phyloP scores from a whole-genome alignment of 2,888 invertebrate genomes.

The Pediacus dermestoides region DNA sequence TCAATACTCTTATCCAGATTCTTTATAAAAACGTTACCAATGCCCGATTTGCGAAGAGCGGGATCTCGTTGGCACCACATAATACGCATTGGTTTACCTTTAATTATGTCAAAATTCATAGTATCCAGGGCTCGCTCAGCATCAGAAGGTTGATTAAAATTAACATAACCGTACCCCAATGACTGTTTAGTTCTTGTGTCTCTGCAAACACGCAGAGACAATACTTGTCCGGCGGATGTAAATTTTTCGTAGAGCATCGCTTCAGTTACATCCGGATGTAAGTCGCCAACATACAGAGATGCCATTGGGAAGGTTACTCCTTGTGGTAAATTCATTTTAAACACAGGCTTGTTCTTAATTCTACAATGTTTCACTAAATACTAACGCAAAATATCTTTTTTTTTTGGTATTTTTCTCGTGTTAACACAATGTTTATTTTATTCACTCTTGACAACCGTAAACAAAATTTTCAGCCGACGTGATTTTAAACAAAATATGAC shows the following conservation, averaged over 20 bases:
- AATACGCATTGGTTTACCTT: slow-evolving; percentile 96
- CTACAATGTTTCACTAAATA: slow-evolving; percentile 6
- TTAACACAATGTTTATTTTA: slow-evolving; percentile 20
- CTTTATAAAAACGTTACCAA: slow-evolving; percentile 99
- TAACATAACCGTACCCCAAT: slow-evolving; percentile 99
- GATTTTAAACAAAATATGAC: no score
- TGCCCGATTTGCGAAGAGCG: slow-evolving; percentile 94
- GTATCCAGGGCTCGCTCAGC: slow-evolving; percentile 98
- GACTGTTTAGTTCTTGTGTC: slow-evolving; percentile 96
- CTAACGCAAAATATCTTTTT: no score
- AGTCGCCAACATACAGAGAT: slow-evolving; percentile 97
- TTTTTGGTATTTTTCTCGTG: no score
- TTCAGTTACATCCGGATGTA: slow-evolving; percentile 97
- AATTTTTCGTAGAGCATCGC: slow-evolving; percentile 99
- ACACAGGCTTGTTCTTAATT: slow-evolving; percentile 12
- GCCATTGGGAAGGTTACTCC: slow-evolving; percentile 81
- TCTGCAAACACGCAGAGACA: slow-evolving; percentile 97
- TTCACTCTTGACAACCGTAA: slow-evolving; percentile 20
- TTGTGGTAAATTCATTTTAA: slow-evolving; percentile 44
- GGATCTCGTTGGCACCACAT: slow-evolving; percentile 99
- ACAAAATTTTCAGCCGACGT: no score
- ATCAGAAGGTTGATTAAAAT: slow-evolving; percentile 98
- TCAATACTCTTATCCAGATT: slow-evolving; percentile 98
- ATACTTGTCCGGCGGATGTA: slow-evolving; percentile 94
- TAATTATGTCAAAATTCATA: slow-evolving; percentile 98